Conservation (phyloP, 2,797 vertebrate genomes). For the Halcyon chelicuti region DNA sequence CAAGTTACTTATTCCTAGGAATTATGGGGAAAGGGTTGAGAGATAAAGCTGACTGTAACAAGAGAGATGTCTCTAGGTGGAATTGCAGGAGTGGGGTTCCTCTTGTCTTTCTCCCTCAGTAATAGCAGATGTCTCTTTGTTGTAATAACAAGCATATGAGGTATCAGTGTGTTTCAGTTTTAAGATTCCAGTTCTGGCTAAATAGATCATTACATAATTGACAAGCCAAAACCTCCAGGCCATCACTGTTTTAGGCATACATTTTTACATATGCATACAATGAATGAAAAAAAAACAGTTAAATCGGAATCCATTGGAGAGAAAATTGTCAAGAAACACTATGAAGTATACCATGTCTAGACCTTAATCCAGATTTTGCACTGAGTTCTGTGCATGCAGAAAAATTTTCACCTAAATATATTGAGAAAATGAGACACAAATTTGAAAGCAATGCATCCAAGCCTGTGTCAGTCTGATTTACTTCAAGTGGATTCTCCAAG, state of each 20-base stretch:
- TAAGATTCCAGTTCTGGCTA: background rate
- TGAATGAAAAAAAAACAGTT: background rate
- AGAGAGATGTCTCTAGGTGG: background rate
- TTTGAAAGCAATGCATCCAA: background rate
- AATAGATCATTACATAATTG: background rate
- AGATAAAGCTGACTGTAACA: background rate
- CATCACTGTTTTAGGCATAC: background rate
- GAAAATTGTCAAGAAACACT: background rate
- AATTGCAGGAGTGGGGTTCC: background rate
- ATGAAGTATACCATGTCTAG: background rate
- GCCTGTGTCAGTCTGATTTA: background rate
- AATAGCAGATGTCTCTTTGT: accelerated
- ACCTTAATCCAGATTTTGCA: background rate
- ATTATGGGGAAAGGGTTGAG: background rate
- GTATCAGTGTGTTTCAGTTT: background rate
- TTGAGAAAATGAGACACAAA: background rate
- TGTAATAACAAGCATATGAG: background rate
- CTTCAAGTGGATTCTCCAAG: background rate
- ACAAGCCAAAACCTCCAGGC: background rate
- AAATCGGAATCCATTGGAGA: background rate
- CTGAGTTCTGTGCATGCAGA: background rate
- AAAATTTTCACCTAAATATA: background rate
- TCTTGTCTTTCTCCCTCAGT: background rate
- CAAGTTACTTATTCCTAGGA: background rate
- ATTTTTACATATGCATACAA: background rate